Evolutionary conservation across 2,888 invertebrate genomes (phyloP), one percentile per base, ranked within the genome.

Genomic region (Tyria jacobaeae): DNA sequence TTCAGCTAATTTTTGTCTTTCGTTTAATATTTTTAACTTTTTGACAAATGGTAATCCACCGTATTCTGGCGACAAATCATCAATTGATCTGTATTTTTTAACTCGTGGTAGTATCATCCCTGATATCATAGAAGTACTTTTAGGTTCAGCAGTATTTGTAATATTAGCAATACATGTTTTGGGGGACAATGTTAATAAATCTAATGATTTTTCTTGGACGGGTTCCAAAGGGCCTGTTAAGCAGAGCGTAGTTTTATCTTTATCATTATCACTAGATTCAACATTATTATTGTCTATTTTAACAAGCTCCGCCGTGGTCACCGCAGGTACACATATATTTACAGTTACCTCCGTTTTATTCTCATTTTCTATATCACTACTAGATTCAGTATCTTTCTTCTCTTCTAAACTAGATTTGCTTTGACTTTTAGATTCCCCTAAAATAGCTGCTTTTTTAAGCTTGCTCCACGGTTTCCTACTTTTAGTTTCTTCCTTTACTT

Each of bases 11-110:
- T 97, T 98, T 84, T 97, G 97, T 12, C 97, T 95, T 89, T 98
- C 98, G 86, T 98, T 98, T 52, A 98, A 94, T 75, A 98, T 98
- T 92, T 98, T 97, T 54, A 98, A 90, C 79, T 97, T 97, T 88
- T 98, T 98, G 0, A 98, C 97, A 83, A 98, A 98, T 0, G 98
- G 97, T 64, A 98, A 88, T 15, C 97, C 97, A 56, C 97, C 96
- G 79, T 97, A 98, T 85, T 98, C 98, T 0, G 98, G 98, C 10
- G 97, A 97, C 39, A 98, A 89, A 85, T 98, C 98, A 80, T 97
- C 97, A 56, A 97, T 96, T n/a, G 97, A 97, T 67, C 95, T 95
- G 88, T 97, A 97, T 84, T 96, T 95, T 86, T 97, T 97, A 2
- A 88, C 75, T 89, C 89, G 89, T 12, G 91, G 90, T 62, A 91